These are phyloP conservation scores for Thamnophis elegans DNA, from an alignment of 2,797 vertebrate genomes.

Conservation along the genomic window DNA sequence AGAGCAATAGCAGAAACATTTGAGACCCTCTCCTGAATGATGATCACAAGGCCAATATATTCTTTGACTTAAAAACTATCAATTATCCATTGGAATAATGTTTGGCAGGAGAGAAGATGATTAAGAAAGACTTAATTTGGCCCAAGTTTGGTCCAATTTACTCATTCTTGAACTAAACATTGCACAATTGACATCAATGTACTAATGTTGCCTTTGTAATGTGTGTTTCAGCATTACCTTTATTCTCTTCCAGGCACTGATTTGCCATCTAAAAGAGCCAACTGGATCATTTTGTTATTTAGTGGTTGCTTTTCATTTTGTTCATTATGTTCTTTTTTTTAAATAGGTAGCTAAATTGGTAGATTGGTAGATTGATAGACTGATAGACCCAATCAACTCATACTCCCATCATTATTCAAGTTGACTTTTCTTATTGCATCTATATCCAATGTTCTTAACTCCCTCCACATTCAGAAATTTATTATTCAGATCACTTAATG, in stretches of 20 bases:
- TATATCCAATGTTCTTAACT: neutral
- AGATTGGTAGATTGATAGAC: neutral
- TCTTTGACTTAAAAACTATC: neutral
- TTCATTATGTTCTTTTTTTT: conserved; percentile 1
- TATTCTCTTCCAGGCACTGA: conserved; percentile 3
- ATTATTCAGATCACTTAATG: conserved; percentile 17
- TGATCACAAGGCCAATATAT: neutral
- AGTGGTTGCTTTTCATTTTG: conserved; percentile 12
- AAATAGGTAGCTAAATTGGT: neutral
- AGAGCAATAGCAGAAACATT: neutral
- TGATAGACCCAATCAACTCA: neutral
- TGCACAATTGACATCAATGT: neutral
- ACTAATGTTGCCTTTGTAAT: neutral
- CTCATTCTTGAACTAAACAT: neutral
- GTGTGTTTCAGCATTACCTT: neutral
- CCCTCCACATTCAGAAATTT: neutral
- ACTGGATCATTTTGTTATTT: neutral
- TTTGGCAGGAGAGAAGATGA: neutral
- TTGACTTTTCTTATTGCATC: conserved; percentile 8
- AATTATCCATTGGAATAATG: neutral
- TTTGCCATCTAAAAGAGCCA: neutral
- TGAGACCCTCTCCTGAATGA: neutral
- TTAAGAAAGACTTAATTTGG: neutral
- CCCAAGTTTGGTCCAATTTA: neutral
- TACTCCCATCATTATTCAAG: conserved; percentile 22